Conservation (phyloP, 2,113 vertebrate genomes). For the Ivindomyrus marchei region DNA sequence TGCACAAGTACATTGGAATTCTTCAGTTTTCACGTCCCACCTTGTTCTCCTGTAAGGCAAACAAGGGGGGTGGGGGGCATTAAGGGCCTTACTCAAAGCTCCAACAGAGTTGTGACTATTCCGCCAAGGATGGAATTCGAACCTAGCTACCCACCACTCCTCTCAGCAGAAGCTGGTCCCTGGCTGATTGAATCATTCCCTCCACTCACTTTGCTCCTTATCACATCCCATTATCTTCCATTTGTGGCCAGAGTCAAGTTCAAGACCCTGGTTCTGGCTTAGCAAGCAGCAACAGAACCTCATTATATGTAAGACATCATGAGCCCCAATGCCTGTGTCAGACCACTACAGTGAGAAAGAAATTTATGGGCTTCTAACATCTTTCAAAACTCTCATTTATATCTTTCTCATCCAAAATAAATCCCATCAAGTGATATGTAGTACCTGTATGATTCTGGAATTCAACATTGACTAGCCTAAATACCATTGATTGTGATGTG, state of each 20-base stretch:
- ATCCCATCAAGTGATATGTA: background rate
- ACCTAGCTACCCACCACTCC: background rate
- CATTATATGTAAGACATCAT: conserved; percentile 2
- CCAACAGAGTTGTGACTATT: background rate
- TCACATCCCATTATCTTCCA: background rate
- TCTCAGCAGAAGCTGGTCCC: background rate
- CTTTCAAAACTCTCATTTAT: background rate
- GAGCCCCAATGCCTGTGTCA: background rate
- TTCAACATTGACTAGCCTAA: background rate
- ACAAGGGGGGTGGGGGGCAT: background rate
- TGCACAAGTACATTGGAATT: background rate
- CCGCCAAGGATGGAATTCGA: background rate
- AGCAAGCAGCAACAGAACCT: conserved; percentile 1
- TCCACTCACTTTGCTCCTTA: background rate
- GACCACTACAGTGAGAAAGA: background rate
- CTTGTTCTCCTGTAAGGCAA: background rate
- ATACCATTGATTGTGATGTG: background rate
- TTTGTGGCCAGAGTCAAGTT: conserved; percentile 6
- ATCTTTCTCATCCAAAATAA: background rate
- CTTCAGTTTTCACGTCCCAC: background rate
- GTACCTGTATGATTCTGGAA: background rate
- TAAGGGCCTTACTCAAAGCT: background rate
- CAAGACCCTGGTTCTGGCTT: background rate
- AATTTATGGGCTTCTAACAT: background rate
- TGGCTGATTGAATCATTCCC: background rate